phyloP scores from a whole-genome alignment of 2,888 invertebrate species.

The Copidosoma aretas region DNA sequence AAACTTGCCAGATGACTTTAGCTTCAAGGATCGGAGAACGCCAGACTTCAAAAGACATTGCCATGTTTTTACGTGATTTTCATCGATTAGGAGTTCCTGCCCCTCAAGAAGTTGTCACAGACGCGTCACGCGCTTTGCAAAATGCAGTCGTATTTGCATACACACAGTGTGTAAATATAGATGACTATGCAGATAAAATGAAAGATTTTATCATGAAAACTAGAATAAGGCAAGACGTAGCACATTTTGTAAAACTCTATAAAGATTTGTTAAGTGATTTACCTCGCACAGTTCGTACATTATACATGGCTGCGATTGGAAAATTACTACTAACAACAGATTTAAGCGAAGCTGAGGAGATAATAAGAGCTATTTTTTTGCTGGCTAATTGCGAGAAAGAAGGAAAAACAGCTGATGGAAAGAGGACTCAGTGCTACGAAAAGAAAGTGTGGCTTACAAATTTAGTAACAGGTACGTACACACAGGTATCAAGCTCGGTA shows the following conservation, averaged over 20 bases:
- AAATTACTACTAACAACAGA: neutral
- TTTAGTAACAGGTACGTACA: neutral
- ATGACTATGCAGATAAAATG: neutral
- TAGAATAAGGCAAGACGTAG: neutral
- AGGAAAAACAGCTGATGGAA: neutral
- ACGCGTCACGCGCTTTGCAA: neutral
- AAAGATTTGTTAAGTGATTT: neutral
- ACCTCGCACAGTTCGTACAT: neutral
- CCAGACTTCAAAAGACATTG: neutral
- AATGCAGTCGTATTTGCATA: neutral
- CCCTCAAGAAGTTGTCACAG: neutral
- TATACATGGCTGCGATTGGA: neutral
- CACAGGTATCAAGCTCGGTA: no score
- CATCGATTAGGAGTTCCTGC: neutral
- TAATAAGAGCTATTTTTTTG: neutral
- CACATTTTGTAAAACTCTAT: neutral
- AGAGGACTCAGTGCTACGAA: neutral
- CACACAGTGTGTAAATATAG: neutral
- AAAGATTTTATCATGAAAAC: neutral
- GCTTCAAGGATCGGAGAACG: neutral
- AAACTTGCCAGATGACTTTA: neutral
- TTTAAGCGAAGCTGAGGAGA: neutral
- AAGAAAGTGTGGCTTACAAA: neutral
- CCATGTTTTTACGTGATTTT: neutral
- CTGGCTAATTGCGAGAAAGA: neutral